Base-by-base conservation (phyloP, 1,140 invertebrate species). In the Drosophila bocqueti region DNA sequence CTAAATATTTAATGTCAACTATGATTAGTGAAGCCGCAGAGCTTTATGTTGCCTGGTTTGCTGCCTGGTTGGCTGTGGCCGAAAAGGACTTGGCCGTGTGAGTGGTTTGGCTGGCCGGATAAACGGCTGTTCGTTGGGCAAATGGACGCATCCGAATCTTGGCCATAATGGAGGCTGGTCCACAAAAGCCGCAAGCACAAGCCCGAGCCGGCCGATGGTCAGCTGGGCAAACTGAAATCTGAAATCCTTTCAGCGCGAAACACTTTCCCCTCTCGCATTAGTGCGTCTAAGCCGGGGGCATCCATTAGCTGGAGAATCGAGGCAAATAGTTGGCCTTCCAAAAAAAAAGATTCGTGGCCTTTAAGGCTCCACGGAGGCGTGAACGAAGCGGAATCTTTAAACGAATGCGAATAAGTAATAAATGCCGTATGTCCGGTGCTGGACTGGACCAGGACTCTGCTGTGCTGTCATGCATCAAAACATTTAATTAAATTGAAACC, bases 401-500 rank as follows among this genome's bases (percentile, higher is more conserved):
- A 67, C 83, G 84, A 85, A 85, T 85, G 73, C 76, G 82, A 79
- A 77, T 77, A 67, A 84, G 80, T 84, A 71, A 80, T 71, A 74
- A 89, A 67, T 67, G 52, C 59, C 42, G 62, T 67, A 71, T 65
- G 63, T 60, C 72, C 63, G 54, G 64, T 24, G 9, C 57, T 49
- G 40, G n/a, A 47, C 45, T 43, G 50, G 47, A 55, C 57, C 65
- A 26, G 11, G 34, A 7, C 15, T 64, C 38, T 36, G 45, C 58
- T 63, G 65, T 63, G 69, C 85, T 87, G 85, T 89, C 85, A 90
- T 89, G 84, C 85, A 90, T 89, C 81, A 89, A 85, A 89, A 90
- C 85, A 89, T 89, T 89, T 89, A 90, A 89, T 89, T 89, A 89
- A 89, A 89, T 89, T 90, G 85, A 63, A 84, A 71, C 78, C 69